phyloP scores from a whole-genome alignment of 2,113 vertebrate genomes.

The Harpagus bidentatus region DNA sequence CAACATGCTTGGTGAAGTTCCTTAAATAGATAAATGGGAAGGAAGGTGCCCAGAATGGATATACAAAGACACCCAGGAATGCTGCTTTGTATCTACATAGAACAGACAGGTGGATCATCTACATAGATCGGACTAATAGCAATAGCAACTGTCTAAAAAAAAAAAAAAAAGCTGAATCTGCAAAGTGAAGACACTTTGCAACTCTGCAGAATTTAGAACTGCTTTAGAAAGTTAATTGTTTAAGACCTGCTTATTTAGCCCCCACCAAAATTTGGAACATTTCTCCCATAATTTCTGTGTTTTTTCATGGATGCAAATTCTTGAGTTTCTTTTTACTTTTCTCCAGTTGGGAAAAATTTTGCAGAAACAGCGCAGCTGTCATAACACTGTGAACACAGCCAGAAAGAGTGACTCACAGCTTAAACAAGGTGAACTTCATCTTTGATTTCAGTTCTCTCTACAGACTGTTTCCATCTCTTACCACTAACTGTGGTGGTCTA shows the following conservation, averaged over 20 bases:
- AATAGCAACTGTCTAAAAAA: neutral
- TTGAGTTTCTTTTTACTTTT: conserved; percentile 5
- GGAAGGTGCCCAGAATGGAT: neutral
- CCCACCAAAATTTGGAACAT: neutral
- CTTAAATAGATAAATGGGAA: conserved; percentile 6
- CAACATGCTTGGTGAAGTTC: neutral
- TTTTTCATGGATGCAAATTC: neutral
- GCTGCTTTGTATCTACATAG: neutral
- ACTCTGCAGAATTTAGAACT: conserved; percentile 10
- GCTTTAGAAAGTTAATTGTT: conserved; percentile 12
- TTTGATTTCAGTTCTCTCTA: conserved; percentile 1
- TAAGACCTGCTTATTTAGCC: conserved; percentile 11
- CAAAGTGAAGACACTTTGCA: neutral
- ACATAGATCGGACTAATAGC: neutral
- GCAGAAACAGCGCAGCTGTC: conserved; percentile 34
- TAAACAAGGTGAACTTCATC: conserved; percentile 8
- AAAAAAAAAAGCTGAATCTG: neutral
- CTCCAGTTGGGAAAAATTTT: neutral
- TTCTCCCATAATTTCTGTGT: neutral
- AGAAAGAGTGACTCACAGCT: conserved; percentile 26
- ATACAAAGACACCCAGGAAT: neutral
- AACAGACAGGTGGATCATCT: neutral
- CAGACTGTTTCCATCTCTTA: neutral
- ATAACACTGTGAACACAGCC: conserved; percentile 12
- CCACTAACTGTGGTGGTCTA: neutral